phyloP scores from a whole-genome alignment of 1,140 invertebrate genomes.

The Danaus melanippus region DNA sequence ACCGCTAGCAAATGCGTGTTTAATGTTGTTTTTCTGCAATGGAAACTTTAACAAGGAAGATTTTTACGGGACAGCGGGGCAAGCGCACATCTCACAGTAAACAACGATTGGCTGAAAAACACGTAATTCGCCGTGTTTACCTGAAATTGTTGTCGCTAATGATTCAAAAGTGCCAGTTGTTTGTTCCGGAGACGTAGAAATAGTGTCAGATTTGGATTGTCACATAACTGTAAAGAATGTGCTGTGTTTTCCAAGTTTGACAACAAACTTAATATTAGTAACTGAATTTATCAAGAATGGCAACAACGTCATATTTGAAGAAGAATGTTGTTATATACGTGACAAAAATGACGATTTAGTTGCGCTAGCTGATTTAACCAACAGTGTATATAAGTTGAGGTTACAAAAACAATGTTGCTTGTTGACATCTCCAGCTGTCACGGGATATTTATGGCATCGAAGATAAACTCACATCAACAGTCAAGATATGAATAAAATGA shows the following conservation, averaged over 20 bases:
- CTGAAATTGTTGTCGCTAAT: conserved; percentile 9
- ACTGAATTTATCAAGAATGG: conserved; percentile 5
- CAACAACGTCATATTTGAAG: conserved; percentile 4
- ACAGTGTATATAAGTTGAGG: conserved; percentile 1
- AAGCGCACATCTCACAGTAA: conserved; percentile 11
- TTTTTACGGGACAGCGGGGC: conserved; percentile 7
- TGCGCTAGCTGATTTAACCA: neutral
- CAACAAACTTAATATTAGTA: no score
- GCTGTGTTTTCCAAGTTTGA: no score
- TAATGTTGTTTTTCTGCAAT: conserved; percentile 10
- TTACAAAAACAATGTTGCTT: neutral
- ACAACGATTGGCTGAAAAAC: conserved; percentile 10
- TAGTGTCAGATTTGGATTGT: neutral
- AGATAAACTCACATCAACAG: conserved; percentile 14
- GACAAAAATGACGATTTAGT: conserved; percentile 4
- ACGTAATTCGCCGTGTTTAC: conserved; percentile 6
- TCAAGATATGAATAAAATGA: conserved; percentile 24
- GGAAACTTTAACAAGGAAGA: conserved; percentile 12
- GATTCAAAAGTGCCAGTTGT: conserved; percentile 12
- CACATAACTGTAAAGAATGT: conserved; percentile 2
- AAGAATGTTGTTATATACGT: neutral
- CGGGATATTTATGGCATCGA: conserved; percentile 16
- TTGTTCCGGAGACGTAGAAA: conserved; percentile 11
- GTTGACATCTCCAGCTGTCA: neutral
- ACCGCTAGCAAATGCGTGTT: no score